These are phyloP conservation scores for Apotomis capreana DNA, from an alignment of 2,888 invertebrate genomes.

Conservation along the genomic window DNA sequence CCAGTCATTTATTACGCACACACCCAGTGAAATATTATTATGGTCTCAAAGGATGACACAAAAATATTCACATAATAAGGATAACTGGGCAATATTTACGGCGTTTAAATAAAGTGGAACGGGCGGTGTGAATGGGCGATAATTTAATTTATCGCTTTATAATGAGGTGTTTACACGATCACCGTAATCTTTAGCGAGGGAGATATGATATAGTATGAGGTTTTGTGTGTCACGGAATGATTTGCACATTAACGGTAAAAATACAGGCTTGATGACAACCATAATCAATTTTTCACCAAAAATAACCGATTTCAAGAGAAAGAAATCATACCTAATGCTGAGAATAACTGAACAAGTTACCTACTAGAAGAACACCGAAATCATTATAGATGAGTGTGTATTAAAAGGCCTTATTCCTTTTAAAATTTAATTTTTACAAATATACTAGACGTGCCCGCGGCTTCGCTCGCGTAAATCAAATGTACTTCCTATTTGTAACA, in stretches of 20 bases:
- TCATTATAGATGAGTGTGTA: too few species aligned
- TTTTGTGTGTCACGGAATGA: slow-evolving; percentile 1
- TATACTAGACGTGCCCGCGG: too few species aligned
- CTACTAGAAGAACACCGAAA: too few species aligned
- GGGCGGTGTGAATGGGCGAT: slow-evolving; percentile 71
- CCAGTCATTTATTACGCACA: background rate
- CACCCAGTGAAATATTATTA: background rate
- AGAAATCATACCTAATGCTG: too few species aligned
- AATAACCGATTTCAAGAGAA: too few species aligned
- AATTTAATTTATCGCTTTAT: slow-evolving; percentile 81
- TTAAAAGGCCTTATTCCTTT: too few species aligned
- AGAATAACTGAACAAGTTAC: too few species aligned
- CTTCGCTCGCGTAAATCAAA: too few species aligned
- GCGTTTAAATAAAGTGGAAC: slow-evolving; percentile 64
- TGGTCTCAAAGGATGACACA: slow-evolving; percentile 36
- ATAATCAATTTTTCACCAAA: too few species aligned
- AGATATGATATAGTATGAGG: slow-evolving; percentile 6
- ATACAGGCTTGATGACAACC: background rate
- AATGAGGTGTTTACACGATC: slow-evolving; percentile 75
- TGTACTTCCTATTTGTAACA: too few species aligned
- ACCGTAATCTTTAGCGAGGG: slow-evolving; percentile 42
- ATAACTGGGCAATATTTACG: slow-evolving; percentile 73
- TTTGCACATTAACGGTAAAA: background rate
- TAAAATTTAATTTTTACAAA: too few species aligned
- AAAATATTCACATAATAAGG: slow-evolving; percentile 53